Evolutionary conservation across 37 sponge, comb jelly and placozoan species (phyloP).

Genomic region (Ephydatia muelleri): DNA sequence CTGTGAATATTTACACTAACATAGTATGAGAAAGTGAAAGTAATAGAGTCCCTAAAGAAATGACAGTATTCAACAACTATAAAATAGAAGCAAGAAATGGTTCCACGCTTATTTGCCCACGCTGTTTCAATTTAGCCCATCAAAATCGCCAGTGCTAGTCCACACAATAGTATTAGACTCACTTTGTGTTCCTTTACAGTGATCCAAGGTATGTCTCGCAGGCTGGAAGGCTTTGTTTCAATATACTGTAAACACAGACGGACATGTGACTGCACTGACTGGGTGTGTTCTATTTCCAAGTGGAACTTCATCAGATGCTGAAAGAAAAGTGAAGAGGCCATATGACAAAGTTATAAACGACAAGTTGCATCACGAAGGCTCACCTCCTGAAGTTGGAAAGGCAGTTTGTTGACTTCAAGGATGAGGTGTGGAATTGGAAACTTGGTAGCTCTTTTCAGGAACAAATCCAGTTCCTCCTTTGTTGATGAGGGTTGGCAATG

Average conservation of each 20-base stretch:
- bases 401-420: slow-evolving; percentile 68
- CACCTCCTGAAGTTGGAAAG: slow-evolving; percentile 77
- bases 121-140: no score
- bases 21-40: no score
- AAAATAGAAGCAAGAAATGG: no score
- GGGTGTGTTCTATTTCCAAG: slow-evolving; percentile 25
- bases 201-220: slow-evolving; percentile 38
- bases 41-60: no score
- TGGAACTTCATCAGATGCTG: slow-evolving; percentile 60
- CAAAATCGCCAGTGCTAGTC: no score
- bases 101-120: no score
- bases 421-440: slow-evolving; percentile 45
- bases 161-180: no score
- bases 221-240: slow-evolving; percentile 18
- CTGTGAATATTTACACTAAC: no score
- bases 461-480: slow-evolving; percentile 67
- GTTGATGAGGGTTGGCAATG: slow-evolving; percentile 57
- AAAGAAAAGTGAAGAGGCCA: no score
- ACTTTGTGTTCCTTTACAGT: no score
- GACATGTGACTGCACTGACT: no score
- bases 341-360: not conserved
- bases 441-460: slow-evolving; percentile 41
- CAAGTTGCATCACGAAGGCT: not conserved
- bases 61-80: no score
- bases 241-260: slow-evolving; percentile 23